Evolutionary conservation across 2,888 invertebrate species (phyloP).

Genomic region (Oligia strigilis): DNA sequence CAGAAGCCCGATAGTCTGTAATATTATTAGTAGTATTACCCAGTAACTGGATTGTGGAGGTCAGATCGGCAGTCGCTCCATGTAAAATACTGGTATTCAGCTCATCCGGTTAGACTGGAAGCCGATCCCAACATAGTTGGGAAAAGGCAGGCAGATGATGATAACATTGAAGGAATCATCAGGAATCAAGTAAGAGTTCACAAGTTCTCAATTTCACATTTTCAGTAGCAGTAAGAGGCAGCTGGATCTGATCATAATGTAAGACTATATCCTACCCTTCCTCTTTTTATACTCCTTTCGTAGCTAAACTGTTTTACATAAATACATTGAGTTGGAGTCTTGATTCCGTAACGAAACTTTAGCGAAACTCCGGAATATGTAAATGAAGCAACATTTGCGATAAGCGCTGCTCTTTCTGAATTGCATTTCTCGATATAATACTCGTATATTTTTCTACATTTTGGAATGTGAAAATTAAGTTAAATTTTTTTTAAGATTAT

Average conservation of each 20-base stretch:
- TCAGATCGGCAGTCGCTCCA: too few species aligned
- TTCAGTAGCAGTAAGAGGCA: neutral
- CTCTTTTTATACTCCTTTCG: neutral
- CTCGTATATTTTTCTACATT: neutral
- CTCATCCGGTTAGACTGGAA: too few species aligned
- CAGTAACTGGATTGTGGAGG: too few species aligned
- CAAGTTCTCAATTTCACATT: too few species aligned
- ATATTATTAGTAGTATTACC: too few species aligned
- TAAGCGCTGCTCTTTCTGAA: conserved; percentile 35
- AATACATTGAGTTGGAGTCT: conserved; percentile 17
- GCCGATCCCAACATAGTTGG: too few species aligned
- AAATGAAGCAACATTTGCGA: conserved; percentile 40
- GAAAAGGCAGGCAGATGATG: too few species aligned
- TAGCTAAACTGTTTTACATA: conserved; percentile 26
- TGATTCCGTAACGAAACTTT: conserved; percentile 18
- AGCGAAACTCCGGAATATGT: conserved; percentile 34
- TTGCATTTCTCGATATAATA: conserved; percentile 17
- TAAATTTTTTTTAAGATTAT: neutral
- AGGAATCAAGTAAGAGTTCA: too few species aligned
- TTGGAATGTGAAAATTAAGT: conserved; percentile 5
- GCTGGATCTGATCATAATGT: neutral
- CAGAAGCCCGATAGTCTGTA: too few species aligned
- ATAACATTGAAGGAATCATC: too few species aligned
- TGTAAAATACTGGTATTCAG: too few species aligned
- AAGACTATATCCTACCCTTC: neutral